Evolutionary conservation across 2,888 invertebrate species (phyloP).

Genomic region (Eilema caniola): DNA sequence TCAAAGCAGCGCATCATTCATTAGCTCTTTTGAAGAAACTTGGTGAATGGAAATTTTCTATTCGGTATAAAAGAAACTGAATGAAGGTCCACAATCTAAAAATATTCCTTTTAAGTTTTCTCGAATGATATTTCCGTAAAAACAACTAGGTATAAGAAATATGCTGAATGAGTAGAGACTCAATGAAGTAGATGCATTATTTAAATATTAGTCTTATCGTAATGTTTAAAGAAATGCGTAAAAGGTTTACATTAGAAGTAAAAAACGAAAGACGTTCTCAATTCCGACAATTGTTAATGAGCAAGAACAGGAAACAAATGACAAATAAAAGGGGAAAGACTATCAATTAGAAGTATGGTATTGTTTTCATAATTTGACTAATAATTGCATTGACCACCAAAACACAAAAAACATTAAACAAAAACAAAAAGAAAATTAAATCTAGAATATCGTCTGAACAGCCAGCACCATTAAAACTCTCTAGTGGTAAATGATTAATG

Average conservation of each 20-base stretch:
- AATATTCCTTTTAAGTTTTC: not conserved
- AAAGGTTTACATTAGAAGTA: no score
- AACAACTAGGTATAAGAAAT: not conserved
- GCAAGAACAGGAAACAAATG: no score
- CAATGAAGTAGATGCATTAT: no score
- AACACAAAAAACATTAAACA: no score
- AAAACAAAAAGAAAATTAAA: not conserved
- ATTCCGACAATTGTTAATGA: no score
- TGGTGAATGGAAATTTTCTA: not conserved
- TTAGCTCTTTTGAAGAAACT: slow-evolving; percentile 5
- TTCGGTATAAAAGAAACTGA: not conserved
- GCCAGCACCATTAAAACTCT: not conserved
- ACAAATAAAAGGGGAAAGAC: no score
- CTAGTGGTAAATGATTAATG: not conserved
- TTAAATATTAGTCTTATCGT: no score
- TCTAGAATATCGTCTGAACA: not conserved
- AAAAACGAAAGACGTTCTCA: no score
- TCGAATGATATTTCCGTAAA: not conserved
- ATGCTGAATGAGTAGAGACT: no score
- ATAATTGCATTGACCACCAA: not conserved
- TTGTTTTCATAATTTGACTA: not conserved
- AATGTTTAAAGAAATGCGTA: no score
- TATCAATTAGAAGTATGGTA: no score
- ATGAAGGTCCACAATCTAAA: not conserved
- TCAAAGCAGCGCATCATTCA: slow-evolving; percentile 38